Base-by-base conservation (phyloP, 2,797 vertebrate species). In the Myotis findleyi region DNA sequence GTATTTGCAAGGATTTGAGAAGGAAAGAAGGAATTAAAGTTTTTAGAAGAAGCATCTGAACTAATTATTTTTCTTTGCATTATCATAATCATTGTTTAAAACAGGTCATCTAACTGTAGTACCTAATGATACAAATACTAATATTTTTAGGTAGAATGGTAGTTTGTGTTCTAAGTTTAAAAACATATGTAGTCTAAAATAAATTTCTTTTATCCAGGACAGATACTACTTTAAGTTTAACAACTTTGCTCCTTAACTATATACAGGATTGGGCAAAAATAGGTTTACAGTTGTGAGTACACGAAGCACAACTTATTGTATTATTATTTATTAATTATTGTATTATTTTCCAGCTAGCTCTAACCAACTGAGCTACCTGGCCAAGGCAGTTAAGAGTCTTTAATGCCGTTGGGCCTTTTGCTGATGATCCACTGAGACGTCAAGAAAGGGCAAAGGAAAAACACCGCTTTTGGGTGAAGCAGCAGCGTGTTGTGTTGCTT, bases 1-100 rank as follows among this genome's bases (percentile, higher is more conserved):
- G 14, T 72, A 73, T 95, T 96, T 95, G 57, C 96, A 89, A 72
- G 51, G 79, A 88, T 13, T 76, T 91, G 87, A 93, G 38, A 96
- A 88, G 83, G 33, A 83, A 4, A 93, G 44, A 96, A 88, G 84
- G 36, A 84, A 4, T 96, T 93, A 55, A 53, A 27, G 44, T 6
- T 3, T 89, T 73, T 83, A 82, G 18, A 94, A n/a, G 13, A 33
- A 64, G 57, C 49, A 75, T 41, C 33, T 92, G 23, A 88, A 94
- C 41, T 93, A 87, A 64, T n/a, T 47, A 12, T 72, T 92, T 95
- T 93, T 55, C 53, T 88, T 4, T 84, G n/a, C 85, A 27, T 95
- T 93, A 82, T n/a, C 14, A 66, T 82, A 47, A 64, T 93, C 33
- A 87, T 77, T 94, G 59, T 88, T 94, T 91, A 59, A 68, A 80